phyloP scores from a whole-genome alignment of 2,113 vertebrate species.

The Pyrgilauda ruficollis region DNA sequence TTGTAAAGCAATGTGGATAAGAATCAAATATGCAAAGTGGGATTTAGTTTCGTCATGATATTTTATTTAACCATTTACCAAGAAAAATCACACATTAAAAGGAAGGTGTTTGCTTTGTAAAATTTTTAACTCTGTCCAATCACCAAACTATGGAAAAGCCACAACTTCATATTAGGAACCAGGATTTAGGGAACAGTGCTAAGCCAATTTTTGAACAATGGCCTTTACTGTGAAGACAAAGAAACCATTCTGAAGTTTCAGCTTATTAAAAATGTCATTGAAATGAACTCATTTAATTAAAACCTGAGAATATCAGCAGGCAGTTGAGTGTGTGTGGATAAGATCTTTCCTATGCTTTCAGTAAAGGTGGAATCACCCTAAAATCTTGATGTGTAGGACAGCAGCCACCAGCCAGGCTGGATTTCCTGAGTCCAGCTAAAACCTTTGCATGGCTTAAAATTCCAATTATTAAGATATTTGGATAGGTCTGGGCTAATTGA shows the following conservation, averaged over 20 bases:
- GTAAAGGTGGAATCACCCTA: background rate
- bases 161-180: background rate
- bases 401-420: background rate
- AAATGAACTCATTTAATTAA: slow-evolving; percentile 18
- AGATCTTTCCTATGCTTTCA: background rate
- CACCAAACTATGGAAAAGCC: background rate
- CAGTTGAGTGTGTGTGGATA: background rate
- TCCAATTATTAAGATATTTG: background rate
- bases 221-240: background rate
- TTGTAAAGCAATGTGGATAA: background rate
- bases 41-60: background rate
- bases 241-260: slow-evolving; percentile 11
- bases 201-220: background rate
- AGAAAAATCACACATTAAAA: background rate
- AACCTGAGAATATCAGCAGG: background rate
- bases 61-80: background rate
- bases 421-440: background rate
- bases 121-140: background rate
- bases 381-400: background rate
- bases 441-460: background rate
- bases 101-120: background rate
- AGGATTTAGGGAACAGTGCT: background rate
- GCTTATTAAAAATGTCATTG: background rate
- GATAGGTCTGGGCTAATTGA: background rate
- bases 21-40: background rate